Conservation (phyloP, 2,113 vertebrate species). For the Plecotus auritus region DNA sequence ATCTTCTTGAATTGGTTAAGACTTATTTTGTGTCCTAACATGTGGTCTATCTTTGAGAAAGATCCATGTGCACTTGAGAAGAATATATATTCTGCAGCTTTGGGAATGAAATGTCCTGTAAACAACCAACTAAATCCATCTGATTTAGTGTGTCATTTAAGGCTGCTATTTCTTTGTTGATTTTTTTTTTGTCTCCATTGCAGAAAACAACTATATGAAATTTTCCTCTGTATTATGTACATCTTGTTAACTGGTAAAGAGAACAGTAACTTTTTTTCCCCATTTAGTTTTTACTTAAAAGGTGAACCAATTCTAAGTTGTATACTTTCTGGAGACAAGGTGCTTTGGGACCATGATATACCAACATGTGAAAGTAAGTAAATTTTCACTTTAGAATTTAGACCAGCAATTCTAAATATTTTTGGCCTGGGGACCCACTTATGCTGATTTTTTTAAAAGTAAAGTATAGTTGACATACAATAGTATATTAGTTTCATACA, state of each 20-base stretch:
- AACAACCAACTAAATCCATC: too few relatives aligned
- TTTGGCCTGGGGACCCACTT: background rate
- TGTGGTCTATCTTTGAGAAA: too few relatives aligned
- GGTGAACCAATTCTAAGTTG: slow-evolving; percentile 9
- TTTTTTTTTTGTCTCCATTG: background rate
- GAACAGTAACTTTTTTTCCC: background rate
- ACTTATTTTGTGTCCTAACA: too few relatives aligned
- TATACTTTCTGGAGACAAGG: accelerated
- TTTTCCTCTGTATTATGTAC: background rate
- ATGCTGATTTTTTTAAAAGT: background rate
- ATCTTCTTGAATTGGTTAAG: too few relatives aligned
- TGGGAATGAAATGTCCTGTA: too few relatives aligned
- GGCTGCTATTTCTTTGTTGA: too few relatives aligned
- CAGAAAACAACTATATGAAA: background rate
- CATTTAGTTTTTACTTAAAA: slow-evolving; percentile 50
- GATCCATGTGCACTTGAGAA: too few relatives aligned
- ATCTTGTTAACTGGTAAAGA: background rate
- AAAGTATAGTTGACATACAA: background rate
- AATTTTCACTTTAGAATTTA: background rate
- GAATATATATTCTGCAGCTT: too few relatives aligned
- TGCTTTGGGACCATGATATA: background rate
- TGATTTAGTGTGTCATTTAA: too few relatives aligned
- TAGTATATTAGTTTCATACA: background rate
- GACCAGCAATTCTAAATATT: background rate
- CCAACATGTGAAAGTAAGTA: slow-evolving; percentile 74